Evolutionary conservation across 2,888 invertebrate species (phyloP), one percentile per base, ranked within the genome.

Genomic region (Operophtera brumata): DNA sequence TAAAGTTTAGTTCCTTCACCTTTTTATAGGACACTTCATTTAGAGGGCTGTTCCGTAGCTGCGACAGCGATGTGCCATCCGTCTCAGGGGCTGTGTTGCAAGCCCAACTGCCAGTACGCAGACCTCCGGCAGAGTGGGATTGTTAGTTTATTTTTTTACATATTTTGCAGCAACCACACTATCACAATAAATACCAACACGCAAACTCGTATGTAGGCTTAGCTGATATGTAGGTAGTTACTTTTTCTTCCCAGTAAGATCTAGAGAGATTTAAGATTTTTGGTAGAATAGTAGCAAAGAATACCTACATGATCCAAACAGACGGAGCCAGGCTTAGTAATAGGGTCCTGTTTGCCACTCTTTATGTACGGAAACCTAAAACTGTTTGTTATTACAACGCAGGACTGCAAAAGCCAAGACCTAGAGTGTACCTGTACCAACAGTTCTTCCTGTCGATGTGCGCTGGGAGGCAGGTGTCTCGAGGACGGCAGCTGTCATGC

Each of bases 41-140:
- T 80, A 32, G 80, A 84, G n/a, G 85, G 89, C 0, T 92, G 92
- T 60, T 81, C 83, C 0, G 87, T 91, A 14, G 86, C 91, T 1
- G 82, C 85, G 0, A 63, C 77, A 0, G 86, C 84, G 6, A 62
- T 71, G 48, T 92, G 92, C 58, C 91, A 91, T 54, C 92, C 92
- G 0, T 91, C 91, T 0, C 91, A 92, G 61, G 91, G 91, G 0
- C 72, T 82, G n/a, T 92, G 92, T 69, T 91, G 92, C 63, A 80
- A 71, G 5, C 50, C 70, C 0, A 73, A 81, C 20, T 92, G 91
- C 62, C 71, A 75, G 45, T 82, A 80, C 48, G 81, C 84, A 0
- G 73, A 91, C 62, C 78, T 89, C 25, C 62, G 66, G 14, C 53
- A 62, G 2, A 77, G 78, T 59, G 90, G 90, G 52, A 87, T 89